These are phyloP conservation scores for Rhingia campestris DNA, from an alignment of 2,888 invertebrate species.

Conservation along the genomic window DNA sequence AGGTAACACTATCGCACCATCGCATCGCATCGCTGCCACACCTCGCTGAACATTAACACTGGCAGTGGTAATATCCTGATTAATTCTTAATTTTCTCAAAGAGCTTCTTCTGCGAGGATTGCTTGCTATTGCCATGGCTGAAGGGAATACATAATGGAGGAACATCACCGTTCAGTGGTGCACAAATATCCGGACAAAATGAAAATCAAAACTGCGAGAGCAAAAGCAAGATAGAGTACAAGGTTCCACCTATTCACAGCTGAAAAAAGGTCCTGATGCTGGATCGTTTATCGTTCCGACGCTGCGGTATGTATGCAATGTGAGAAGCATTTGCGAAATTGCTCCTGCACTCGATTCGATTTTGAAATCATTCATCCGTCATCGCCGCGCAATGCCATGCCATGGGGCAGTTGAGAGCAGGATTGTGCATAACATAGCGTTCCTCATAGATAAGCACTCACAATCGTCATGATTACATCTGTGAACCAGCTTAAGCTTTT, in stretches of 20 bases:
- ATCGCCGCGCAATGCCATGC: background rate
- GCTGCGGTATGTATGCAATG: constrained; percentile 1
- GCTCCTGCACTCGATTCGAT: constrained; percentile 33
- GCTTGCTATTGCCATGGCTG: background rate
- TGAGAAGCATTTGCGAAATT: constrained; percentile 52
- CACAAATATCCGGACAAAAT: constrained; percentile 65
- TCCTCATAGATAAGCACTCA: constrained; percentile 22
- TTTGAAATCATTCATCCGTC: background rate
- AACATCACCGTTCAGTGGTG: constrained; percentile 32
- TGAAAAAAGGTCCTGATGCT: constrained; percentile 1
- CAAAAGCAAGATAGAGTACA: background rate
- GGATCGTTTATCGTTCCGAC: constrained; percentile 15
- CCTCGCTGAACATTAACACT: constrained; percentile 23
- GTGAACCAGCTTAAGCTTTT: background rate
- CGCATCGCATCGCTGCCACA: constrained; percentile 11
- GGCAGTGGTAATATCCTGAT: constrained; percentile 69
- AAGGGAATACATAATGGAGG: background rate
- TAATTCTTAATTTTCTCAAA: constrained; percentile 71
- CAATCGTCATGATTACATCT: constrained; percentile 6
- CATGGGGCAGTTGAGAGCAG: constrained; percentile 15
- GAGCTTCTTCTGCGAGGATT: constrained; percentile 42
- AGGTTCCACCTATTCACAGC: constrained; percentile 22
- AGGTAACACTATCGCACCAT: constrained; percentile 16
- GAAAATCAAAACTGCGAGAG: constrained; percentile 54
- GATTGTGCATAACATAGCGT: constrained; percentile 19